These are phyloP conservation scores for Paramuricea clavata DNA, from an alignment of 92 coral and sea anemone species.

Conservation along the genomic window DNA sequence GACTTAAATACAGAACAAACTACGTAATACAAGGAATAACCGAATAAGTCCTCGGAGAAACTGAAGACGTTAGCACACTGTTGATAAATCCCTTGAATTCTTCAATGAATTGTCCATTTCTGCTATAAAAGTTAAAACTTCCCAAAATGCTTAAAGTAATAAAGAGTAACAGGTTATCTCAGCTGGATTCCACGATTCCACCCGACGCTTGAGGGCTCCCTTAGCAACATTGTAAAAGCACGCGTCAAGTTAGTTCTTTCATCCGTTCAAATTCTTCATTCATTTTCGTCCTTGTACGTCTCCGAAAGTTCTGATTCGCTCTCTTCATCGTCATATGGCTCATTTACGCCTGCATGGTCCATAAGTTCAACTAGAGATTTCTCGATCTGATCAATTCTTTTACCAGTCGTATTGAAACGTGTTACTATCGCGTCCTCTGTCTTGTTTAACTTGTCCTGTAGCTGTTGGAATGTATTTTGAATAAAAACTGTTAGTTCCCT, in stretches of 20 bases:
- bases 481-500: conserved; percentile 94
- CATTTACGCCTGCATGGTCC: conserved; percentile 99
- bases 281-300: conserved; percentile 74
- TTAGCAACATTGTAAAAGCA: conserved; percentile 16
- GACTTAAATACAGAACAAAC: no score
- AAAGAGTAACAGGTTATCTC: no score
- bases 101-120: no score
- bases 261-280: conserved; percentile 52
- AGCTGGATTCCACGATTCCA: not conserved
- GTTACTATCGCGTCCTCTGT: conserved; percentile 91
- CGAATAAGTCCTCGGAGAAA: no score
- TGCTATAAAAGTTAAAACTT: no score
- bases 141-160: no score
- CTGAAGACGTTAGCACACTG: no score
- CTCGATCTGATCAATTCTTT: conserved; percentile 88
- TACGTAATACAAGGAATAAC: no score
- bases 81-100: no score
- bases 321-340: conserved; percentile 90
- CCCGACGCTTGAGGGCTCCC: not conserved
- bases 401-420: conserved; percentile 89
- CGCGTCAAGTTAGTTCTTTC: not conserved
- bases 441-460: conserved; percentile 93
- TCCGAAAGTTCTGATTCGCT: conserved; percentile 80
- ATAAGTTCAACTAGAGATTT: conserved; percentile 90
- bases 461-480: conserved; percentile 84